Evolutionary conservation across 2,888 invertebrate species (phyloP).

Genomic region (Rhynchonema sp.): DNA sequence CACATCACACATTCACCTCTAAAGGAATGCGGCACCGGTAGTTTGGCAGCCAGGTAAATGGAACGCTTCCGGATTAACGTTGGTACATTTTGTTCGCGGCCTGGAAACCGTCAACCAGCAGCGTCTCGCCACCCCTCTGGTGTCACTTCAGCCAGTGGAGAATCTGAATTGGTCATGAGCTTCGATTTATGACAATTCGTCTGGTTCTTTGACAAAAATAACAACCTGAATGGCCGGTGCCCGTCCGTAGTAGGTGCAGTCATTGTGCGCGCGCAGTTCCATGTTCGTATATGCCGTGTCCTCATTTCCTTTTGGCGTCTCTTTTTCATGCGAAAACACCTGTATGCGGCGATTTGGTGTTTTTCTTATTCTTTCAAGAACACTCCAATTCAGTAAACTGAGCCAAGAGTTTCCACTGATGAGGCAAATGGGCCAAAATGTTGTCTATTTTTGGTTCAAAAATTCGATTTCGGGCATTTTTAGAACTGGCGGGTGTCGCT

Average conservation of each 20-base stretch:
- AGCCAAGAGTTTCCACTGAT: no score
- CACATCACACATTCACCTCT: no score
- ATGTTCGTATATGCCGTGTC: conserved; percentile 54
- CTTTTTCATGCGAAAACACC: no score
- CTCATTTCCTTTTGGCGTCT: conserved; percentile 36
- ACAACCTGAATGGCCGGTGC: conserved; percentile 42
- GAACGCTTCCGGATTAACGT: conserved; percentile 40
- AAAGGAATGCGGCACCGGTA: conserved; percentile 45
- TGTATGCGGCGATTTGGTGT: no score
- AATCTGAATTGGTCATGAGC: conserved; percentile 28
- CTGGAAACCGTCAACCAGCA: conserved; percentile 53
- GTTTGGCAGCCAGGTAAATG: conserved; percentile 40
- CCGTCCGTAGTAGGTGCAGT: conserved; percentile 55
- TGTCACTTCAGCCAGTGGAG: conserved; percentile 43
- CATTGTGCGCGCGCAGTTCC: conserved; percentile 50
- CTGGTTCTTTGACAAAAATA: no score
- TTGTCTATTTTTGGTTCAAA: no score
- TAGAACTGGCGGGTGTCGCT: no score
- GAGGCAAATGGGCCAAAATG: no score
- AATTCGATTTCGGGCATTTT: no score
- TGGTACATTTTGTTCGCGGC: conserved; percentile 42
- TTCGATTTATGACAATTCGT: no score
- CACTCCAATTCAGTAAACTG: no score
- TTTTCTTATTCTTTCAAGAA: no score
- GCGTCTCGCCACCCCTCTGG: conserved; percentile 49